Evolutionary conservation across 2,888 invertebrate genomes (phyloP).

Genomic region (Drosophila flavopinicola): DNA sequence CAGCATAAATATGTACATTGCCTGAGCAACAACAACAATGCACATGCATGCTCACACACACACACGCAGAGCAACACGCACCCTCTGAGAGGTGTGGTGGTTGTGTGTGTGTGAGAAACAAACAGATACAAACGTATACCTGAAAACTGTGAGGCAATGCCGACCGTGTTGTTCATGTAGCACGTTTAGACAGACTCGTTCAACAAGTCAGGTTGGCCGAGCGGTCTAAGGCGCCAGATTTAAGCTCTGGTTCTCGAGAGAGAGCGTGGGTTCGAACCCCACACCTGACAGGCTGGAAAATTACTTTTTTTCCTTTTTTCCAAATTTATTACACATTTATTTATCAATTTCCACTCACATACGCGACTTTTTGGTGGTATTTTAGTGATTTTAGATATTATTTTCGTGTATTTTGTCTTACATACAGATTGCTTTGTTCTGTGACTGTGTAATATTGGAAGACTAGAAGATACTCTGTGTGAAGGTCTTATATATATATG

Average conservation of each 20-base stretch:
- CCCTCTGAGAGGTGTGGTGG: constrained; percentile 18
- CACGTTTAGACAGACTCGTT: constrained; percentile 45
- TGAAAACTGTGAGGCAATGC: constrained; percentile 23
- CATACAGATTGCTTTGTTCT: not conserved
- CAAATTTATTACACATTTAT: not conserved
- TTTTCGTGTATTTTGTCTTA: not conserved
- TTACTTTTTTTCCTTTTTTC: constrained; percentile 31
- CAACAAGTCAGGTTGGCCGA: constrained; percentile 89
- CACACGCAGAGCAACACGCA: constrained; percentile 19
- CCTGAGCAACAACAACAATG: not conserved
- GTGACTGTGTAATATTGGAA: no score
- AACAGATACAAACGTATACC: constrained; percentile 8
- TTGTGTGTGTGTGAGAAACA: constrained; percentile 4
- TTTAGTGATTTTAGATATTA: not conserved
- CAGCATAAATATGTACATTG: constrained; percentile 2
- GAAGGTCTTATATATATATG: no score
- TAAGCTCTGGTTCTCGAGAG: constrained; percentile 92
- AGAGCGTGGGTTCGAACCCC: constrained; percentile 94
- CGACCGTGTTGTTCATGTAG: constrained; percentile 41
- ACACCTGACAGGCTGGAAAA: constrained; percentile 86
- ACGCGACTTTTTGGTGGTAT: not conserved
- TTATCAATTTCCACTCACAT: not conserved
- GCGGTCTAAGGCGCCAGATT: constrained; percentile 94
- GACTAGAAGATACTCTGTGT: no score
- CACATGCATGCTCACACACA: not conserved